Conservation (phyloP, 1,140 invertebrate genomes). For the Triops cancriformis region DNA sequence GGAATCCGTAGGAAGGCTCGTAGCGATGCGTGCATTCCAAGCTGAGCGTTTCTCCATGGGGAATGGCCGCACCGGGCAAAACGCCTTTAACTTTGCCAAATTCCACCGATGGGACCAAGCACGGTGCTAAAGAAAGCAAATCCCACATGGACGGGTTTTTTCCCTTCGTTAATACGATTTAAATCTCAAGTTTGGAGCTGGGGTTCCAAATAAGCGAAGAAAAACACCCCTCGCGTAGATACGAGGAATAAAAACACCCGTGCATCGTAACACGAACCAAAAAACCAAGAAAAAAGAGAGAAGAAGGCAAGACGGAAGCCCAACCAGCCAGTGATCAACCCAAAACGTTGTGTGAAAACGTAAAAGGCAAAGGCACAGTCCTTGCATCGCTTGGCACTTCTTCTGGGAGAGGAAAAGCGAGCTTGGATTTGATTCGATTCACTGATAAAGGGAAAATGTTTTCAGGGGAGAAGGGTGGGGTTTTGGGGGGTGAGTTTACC, state of each 20-base stretch:
- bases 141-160: background rate
- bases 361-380: background rate
- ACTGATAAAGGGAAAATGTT: background rate
- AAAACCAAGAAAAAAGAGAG: background rate
- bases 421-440: background rate
- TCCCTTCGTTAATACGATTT: background rate
- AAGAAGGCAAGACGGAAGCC: background rate
- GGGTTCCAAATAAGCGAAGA: background rate
- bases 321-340: background rate
- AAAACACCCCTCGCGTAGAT: background rate
- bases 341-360: background rate
- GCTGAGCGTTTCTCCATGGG: conserved; percentile 73
- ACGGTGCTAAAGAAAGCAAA: conserved; percentile 56
- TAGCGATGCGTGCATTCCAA: conserved; percentile 80
- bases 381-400: background rate
- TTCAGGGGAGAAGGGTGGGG: background rate
- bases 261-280: background rate
- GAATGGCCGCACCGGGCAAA: conserved; percentile 50
- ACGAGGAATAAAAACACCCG: background rate
- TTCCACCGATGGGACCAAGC: conserved; percentile 76
- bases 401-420: background rate
- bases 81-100: conserved; percentile 58
- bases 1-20: conserved; percentile 64
- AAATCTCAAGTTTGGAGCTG: background rate
- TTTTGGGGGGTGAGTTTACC: conserved; percentile 41